Conservation (phyloP, 30 jellyfish, hydroid and myxozoan genomes). For the Morbakka virulenta region DNA sequence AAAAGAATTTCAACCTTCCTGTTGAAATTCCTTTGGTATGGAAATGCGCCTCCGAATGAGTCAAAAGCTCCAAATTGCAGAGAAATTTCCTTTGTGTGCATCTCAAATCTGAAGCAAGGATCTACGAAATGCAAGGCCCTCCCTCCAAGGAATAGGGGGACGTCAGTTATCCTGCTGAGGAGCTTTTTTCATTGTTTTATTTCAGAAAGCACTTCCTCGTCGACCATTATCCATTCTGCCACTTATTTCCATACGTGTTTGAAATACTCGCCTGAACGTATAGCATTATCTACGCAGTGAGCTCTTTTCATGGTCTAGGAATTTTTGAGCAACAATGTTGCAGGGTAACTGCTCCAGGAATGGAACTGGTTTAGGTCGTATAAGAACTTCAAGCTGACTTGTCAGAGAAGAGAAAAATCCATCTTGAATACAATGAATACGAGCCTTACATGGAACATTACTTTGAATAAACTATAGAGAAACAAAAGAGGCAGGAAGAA, state of each 20-base stretch:
- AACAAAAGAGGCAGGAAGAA: too few species aligned
- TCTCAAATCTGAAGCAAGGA: slow-evolving; percentile 38
- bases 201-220: slow-evolving; percentile 29
- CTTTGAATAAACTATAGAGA: too few species aligned
- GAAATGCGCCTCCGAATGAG: background rate
- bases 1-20: too few species aligned
- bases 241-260: slow-evolving; percentile 10
- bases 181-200: slow-evolving; percentile 49
- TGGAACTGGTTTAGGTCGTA: too few species aligned
- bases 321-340: too few species aligned
- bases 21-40: background rate
- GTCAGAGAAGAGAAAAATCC: too few species aligned
- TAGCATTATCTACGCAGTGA: slow-evolving; percentile 31
- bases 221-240: slow-evolving; percentile 24
- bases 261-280: slow-evolving; percentile 25
- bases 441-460: too few species aligned
- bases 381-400: too few species aligned
- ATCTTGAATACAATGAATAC: too few species aligned
- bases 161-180: slow-evolving; percentile 33
- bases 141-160: slow-evolving; percentile 36
- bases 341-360: too few species aligned
- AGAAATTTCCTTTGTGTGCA: slow-evolving; percentile 43
- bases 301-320: too few species aligned
- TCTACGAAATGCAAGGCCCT: slow-evolving; percentile 55
- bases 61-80: background rate